Evolutionary conservation across 2,888 invertebrate species (phyloP).

Genomic region (Zygogramma bicolorata): DNA sequence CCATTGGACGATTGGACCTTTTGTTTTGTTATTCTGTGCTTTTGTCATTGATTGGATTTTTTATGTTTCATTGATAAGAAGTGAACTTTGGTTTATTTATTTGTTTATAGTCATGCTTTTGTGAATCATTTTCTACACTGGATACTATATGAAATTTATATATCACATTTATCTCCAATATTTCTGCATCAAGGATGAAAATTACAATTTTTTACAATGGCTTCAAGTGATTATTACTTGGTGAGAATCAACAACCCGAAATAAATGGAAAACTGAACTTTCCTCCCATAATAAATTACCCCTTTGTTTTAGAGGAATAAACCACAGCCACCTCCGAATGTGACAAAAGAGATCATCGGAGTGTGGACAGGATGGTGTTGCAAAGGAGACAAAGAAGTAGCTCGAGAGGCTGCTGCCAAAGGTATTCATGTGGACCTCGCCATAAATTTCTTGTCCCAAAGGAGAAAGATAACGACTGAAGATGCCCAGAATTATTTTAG

Average conservation of each 20-base stretch:
- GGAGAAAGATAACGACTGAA: slow-evolving; percentile 69
- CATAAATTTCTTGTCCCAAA: slow-evolving; percentile 70
- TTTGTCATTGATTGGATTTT: too few relatives aligned
- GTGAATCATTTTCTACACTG: too few relatives aligned
- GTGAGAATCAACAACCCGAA: not conserved
- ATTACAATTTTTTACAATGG: too few relatives aligned
- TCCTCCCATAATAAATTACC: not conserved
- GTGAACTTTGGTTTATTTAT: too few relatives aligned
- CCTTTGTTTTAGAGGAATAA: slow-evolving; percentile 24
- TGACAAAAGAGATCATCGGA: slow-evolving; percentile 59
- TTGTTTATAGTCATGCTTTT: too few relatives aligned
- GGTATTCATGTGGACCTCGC: slow-evolving; percentile 74
- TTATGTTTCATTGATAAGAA: too few relatives aligned
- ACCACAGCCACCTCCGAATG: slow-evolving; percentile 55
- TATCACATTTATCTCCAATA: too few relatives aligned
- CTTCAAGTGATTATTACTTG: not conserved
- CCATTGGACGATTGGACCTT: too few relatives aligned
- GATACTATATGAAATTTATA: too few relatives aligned
- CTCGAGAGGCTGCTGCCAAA: slow-evolving; percentile 77
- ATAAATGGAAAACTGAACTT: not conserved
- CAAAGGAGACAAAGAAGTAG: slow-evolving; percentile 74
- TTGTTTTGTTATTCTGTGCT: too few relatives aligned
- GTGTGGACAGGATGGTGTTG: slow-evolving; percentile 77
- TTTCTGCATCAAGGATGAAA: too few relatives aligned
- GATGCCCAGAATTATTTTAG: slow-evolving; percentile 71